Evolutionary conservation across 2,888 invertebrate genomes (phyloP), one percentile per base, ranked within the genome.

Genomic region (Prosapia bicincta): DNA sequence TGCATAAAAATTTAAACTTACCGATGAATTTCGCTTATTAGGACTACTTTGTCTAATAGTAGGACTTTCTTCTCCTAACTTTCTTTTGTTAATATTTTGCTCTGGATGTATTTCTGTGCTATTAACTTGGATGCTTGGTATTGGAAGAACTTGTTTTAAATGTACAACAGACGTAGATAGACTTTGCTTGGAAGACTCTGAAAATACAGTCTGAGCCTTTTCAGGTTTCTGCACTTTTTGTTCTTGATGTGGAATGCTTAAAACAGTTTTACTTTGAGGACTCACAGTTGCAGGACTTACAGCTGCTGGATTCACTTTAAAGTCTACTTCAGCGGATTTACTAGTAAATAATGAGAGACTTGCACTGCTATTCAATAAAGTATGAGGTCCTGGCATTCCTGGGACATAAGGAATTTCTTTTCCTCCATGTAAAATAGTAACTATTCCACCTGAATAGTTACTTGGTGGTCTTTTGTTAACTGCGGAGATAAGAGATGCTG

Each of bases 361-460:
- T 54, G 54, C 54, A 54, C 13, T 54, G 54, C 20, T 54, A 9
- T 54, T 54, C 54, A 54, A 79, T 26, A 91, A 84, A 32, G 90
- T 89, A 80, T 90, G 90, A 2, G 95, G 95, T 10, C 95, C 95
- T 0, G 95, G 95, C 85, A 95, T 95, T 15, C 95, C 95, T 6
- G 95, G 95, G 13, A 95, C 94, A 84, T 93, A 92, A 0, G 94
- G 92, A 82, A 95, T 92, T n/a, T 92, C 85, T 84, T 93, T 93
- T 25, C 92, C 93, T 20, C 88, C 89, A 80, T 90, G 90, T 68
- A 90, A 83, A 78, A 91, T 90, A 28, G 88, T 89, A n/a, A 89
- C 86, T 66, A 90, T 87, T 13, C 89, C 90, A 79, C 90, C 89
- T 10, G 74, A 74, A 72, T 77, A 79, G 66, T 72, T 75, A 26